Conservation (phyloP, 2,888 invertebrate species). For the Nemotelus nigrinus region DNA sequence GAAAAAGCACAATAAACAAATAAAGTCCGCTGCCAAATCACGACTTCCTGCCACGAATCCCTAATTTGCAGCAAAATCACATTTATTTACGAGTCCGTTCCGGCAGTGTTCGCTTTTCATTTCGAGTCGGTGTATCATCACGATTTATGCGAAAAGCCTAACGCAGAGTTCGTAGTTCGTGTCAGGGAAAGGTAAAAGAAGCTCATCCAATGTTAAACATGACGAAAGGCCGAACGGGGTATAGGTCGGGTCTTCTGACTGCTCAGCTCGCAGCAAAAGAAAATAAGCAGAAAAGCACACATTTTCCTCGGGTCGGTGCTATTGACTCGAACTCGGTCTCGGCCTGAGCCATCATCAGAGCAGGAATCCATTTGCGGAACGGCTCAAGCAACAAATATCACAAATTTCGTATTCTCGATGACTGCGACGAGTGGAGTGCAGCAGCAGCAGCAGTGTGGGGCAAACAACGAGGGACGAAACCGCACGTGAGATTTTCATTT, state of each 20-base stretch:
- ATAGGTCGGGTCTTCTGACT: neutral
- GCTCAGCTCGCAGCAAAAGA: neutral
- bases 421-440: neutral
- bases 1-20: too few species aligned
- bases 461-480: neutral
- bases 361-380: slow-evolving; percentile 33
- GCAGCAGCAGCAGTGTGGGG: neutral
- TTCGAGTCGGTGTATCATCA: neutral
- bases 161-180: slow-evolving; percentile 18
- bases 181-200: slow-evolving; percentile 11
- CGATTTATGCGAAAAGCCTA: neutral
- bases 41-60: too few species aligned
- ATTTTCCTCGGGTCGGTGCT: slow-evolving; percentile 14
- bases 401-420: slow-evolving; percentile 18
- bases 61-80: too few species aligned
- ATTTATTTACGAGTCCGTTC: too few species aligned
- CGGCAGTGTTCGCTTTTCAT: neutral
- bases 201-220: slow-evolving; percentile 35
- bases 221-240: slow-evolving; percentile 33
- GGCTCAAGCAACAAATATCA: slow-evolving; percentile 6
- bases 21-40: too few species aligned
- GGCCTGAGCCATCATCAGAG: slow-evolving; percentile 6
- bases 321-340: neutral
- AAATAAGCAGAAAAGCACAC: slow-evolving; percentile 22
- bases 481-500: slow-evolving; percentile 28